Conservation (phyloP, 2,113 vertebrate genomes). For the Craseonycteris thonglongyai region DNA sequence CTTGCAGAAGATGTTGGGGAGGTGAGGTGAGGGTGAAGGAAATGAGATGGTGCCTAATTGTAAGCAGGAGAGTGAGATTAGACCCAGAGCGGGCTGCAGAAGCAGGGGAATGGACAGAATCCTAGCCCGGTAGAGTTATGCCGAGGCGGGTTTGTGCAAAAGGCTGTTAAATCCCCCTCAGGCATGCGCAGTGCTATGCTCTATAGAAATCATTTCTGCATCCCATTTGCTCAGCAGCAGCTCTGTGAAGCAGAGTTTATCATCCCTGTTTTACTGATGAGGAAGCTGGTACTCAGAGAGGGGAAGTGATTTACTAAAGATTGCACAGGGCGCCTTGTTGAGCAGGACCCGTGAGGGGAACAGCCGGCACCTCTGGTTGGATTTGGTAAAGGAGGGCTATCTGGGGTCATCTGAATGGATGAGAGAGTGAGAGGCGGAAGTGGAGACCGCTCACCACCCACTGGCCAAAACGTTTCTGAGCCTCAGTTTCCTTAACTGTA, state of each 20-base stretch:
- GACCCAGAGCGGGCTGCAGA: neutral
- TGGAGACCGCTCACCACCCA: neutral
- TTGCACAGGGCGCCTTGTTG: neutral
- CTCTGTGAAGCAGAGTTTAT: neutral
- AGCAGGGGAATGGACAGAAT: neutral
- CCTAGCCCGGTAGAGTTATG: neutral
- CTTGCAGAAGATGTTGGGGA: neutral
- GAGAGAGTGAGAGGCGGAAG: neutral
- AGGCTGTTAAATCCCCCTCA: neutral
- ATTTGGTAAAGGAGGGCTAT: neutral
- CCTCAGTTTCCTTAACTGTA: neutral
- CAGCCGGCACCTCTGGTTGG: neutral
- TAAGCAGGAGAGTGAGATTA: neutral
- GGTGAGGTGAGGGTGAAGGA: neutral
- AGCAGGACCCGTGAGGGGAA: neutral
- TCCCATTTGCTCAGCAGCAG: neutral
- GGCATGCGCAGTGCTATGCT: neutral
- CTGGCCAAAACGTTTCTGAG: neutral
- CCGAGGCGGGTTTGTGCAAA: neutral
- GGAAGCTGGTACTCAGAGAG: neutral
- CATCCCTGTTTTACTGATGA: neutral
- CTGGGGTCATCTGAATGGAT: neutral
- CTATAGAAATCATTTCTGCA: neutral
- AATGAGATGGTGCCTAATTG: neutral
- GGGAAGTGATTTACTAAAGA: neutral